Conservation (phyloP, 2,888 invertebrate genomes). For the Branchellion lobata region DNA sequence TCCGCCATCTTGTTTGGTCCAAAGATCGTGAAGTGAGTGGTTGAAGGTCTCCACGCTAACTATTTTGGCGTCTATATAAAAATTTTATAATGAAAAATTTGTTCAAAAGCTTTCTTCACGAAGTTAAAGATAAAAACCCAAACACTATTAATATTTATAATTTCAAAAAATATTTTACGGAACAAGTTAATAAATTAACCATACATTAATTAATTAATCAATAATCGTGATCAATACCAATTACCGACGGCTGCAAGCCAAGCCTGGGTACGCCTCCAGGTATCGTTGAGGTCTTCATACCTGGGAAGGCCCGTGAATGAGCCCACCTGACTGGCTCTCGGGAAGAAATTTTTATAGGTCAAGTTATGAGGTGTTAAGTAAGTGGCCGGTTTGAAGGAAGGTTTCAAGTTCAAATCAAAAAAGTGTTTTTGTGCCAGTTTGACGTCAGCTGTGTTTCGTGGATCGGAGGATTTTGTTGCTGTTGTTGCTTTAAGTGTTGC, state of each 20-base stretch:
- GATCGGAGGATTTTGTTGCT: neutral
- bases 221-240: neutral
- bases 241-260: conserved; percentile 51
- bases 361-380: conserved; percentile 31
- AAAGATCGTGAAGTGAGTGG: conserved; percentile 50
- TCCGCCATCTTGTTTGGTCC: conserved; percentile 51
- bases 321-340: conserved; percentile 51
- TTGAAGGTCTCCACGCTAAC: conserved; percentile 52
- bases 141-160: neutral
- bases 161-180: neutral
- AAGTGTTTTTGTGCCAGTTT: neutral
- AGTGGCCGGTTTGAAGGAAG: neutral
- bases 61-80: conserved; percentile 49
- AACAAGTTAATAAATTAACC: no score
- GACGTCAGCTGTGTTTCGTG: neutral
- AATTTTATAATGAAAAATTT: no score
- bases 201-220: neutral
- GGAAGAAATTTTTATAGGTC: conserved; percentile 52
- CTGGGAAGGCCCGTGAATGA: conserved; percentile 51
- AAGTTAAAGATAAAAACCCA: no score
- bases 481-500: no score
- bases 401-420: neutral
- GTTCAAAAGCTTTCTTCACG: no score
- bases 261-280: conserved; percentile 50
- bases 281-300: conserved; percentile 48